Conservation (phyloP, 2,888 invertebrate genomes). For the Drosophila conformis region DNA sequence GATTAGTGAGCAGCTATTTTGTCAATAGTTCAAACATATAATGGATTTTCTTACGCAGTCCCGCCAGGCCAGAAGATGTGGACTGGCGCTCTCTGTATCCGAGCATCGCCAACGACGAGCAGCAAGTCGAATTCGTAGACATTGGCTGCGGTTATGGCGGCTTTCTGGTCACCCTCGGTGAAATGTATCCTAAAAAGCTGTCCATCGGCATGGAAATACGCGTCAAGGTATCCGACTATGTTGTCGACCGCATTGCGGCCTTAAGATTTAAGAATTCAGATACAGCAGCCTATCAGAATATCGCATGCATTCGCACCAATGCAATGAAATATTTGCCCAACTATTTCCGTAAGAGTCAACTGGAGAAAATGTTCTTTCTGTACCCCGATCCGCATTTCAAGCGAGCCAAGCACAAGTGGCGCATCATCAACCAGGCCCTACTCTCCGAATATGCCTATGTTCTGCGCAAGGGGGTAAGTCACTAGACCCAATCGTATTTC, state of each 20-base stretch:
- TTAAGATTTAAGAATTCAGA: slow-evolving; percentile 88
- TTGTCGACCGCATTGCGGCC: slow-evolving; percentile 96
- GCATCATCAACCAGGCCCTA: slow-evolving; percentile 96
- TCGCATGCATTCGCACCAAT: slow-evolving; percentile 97
- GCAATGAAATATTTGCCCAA: slow-evolving; percentile 99
- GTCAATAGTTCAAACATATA: slow-evolving; percentile 16
- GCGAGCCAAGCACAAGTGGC: slow-evolving; percentile 99
- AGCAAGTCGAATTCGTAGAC: slow-evolving; percentile 94
- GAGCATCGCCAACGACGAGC: slow-evolving; percentile 82
- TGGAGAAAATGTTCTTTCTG: slow-evolving; percentile 98
- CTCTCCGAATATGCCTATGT: slow-evolving; percentile 99
- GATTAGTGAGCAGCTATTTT: slow-evolving; percentile 91
- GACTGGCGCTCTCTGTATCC: slow-evolving; percentile 95
- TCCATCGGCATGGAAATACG: slow-evolving; percentile 98
- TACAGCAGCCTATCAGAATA: slow-evolving; percentile 93
- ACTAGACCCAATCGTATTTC: no score
- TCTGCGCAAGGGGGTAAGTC: slow-evolving; percentile 90
- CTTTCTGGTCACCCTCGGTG: slow-evolving; percentile 93
- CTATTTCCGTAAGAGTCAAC: slow-evolving; percentile 97
- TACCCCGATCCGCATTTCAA: slow-evolving; percentile 99
- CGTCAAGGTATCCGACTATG: slow-evolving; percentile 99
- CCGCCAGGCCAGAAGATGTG: slow-evolving; percentile 92
- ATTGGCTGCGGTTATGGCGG: slow-evolving; percentile 99
- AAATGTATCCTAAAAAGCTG: slow-evolving; percentile 94
- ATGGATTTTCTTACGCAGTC: slow-evolving; percentile 86